Evolutionary conservation across 2,888 invertebrate species (phyloP), one percentile per base, ranked within the genome.

Genomic region (Eudasyphora cyanicolor): DNA sequence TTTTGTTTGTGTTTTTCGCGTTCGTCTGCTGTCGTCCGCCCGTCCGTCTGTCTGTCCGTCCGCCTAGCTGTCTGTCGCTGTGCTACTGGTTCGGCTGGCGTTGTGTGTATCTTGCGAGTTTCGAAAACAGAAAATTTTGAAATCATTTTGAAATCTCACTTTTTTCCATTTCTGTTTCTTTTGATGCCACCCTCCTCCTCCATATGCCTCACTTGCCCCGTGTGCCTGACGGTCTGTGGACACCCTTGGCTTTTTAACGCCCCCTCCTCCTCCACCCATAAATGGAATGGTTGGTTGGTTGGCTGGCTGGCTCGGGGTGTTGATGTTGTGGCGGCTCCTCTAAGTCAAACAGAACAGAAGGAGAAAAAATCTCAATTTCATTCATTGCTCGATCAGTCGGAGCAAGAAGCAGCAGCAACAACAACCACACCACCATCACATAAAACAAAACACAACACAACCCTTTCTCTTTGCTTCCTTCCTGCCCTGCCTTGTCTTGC

Each of bases 71-170:
- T n/a, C n/a, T n/a, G n/a, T n/a, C n/a, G n/a, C n/a, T n/a, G n/a
- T n/a, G n/a, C n/a, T 67, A 54, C 54, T 54, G 54, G 19, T 54
- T n/a, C 60, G 29, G 60, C 19, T 29, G 32, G 14, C 17, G 64
- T 32, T 64, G 35, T 67, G 67, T 67, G 67, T 67, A 67, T 67
- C 67, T 64, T 67, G 67, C 42, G 67, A 84, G 78, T 79, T 84
- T 84, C 81, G 81, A 84, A 84, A 84, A 64, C 32, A 80, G 75
- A 73, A 84, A 60, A 84, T 84, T 84, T 84, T 84, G 84, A 84
- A 84, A 84, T 81, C 64, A 74, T 84, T 84, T 81, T 76, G 45
- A 81, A 84, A 78, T 76, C 76, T 76, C 51, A 78, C 71, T 67
- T 57, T 60, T 67, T 51, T 73, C 70, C 35, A 27, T 49, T 54